phyloP scores from a whole-genome alignment of 2,113 vertebrate species.

The Cisticola juncidis region DNA sequence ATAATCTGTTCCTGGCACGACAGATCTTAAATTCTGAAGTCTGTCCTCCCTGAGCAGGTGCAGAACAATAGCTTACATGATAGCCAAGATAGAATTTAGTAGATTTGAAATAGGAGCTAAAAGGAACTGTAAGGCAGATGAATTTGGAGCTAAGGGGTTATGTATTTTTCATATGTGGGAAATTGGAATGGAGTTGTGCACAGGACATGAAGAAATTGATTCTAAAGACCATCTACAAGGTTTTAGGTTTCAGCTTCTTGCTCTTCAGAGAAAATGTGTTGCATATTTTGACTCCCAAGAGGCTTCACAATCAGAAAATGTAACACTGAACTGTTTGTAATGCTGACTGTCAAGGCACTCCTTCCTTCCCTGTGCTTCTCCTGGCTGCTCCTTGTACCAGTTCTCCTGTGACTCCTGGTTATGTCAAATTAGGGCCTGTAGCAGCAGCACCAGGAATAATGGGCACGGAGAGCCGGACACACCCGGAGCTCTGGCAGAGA shows the following conservation, averaged over 20 bases:
- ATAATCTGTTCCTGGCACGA: not conserved
- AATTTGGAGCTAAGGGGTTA: not conserved
- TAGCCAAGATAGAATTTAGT: not conserved
- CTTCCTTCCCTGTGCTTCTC: not conserved
- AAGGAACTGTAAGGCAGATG: not conserved
- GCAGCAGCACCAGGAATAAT: conserved; percentile 55
- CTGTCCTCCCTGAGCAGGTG: not conserved
- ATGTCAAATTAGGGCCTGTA: conserved; percentile 32
- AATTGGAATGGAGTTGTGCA: not conserved
- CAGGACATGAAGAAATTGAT: not conserved
- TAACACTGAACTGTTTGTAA: not conserved
- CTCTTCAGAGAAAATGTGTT: not conserved
- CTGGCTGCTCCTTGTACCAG: not conserved
- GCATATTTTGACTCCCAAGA: not conserved
- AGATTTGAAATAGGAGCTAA: not conserved
- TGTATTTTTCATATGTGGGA: conserved; percentile 6
- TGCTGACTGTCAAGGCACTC: accelerated
- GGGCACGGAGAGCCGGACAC: not conserved
- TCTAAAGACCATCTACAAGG: not conserved
- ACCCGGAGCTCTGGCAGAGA: not conserved
- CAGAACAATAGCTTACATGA: not conserved
- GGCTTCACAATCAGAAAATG: not conserved
- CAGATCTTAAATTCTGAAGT: not conserved
- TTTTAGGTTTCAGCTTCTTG: not conserved
- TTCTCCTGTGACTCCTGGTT: conserved; percentile 33